Evolutionary conservation across 2,113 vertebrate species (phyloP).

Genomic region (Syngnathus scovelli): DNA sequence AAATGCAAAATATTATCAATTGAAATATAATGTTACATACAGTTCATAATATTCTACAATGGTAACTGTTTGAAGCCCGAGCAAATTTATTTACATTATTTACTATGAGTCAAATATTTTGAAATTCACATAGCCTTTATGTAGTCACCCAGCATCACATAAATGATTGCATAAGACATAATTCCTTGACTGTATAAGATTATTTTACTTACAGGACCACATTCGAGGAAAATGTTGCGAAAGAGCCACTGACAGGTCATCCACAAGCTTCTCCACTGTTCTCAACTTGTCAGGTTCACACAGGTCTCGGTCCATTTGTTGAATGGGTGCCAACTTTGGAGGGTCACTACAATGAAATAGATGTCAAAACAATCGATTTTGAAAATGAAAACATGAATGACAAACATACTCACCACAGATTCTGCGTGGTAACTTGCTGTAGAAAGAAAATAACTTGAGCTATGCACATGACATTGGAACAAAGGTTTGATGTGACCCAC

Average conservation of each 20-base stretch:
- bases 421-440: constrained; percentile 60
- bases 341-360: constrained; percentile 38
- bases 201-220: constrained; percentile 62
- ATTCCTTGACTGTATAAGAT: background rate
- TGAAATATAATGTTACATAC: background rate
- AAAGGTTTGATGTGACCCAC: background rate
- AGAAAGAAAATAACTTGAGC: constrained; percentile 2
- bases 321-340: constrained; percentile 46
- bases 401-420: constrained; percentile 57
- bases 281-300: constrained; percentile 57
- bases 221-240: constrained; percentile 63
- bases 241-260: constrained; percentile 60
- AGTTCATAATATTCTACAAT: background rate
- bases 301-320: constrained; percentile 43
- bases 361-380: background rate
- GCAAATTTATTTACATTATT: background rate
- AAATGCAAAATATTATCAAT: background rate
- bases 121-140: background rate
- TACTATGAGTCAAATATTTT: background rate
- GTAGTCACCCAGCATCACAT: background rate
- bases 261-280: constrained; percentile 61
- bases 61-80: too few species aligned
- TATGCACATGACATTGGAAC: background rate
- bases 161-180: background rate
- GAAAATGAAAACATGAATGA: background rate